phyloP scores from a whole-genome alignment of 2,797 vertebrate species.

The Mastacembelus armatus region DNA sequence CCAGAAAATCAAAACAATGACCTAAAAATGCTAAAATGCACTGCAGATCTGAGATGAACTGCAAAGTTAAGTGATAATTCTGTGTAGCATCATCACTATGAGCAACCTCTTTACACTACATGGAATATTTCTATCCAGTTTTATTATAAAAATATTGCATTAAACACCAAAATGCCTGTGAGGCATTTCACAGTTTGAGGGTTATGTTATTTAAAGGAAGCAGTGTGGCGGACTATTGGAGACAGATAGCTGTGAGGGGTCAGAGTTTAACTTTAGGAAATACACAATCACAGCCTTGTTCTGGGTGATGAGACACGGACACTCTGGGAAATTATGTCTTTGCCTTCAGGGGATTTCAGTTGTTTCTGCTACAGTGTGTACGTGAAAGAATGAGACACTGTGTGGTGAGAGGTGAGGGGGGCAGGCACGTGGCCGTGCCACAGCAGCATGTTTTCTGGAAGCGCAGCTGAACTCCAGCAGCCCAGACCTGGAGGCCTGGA shows the following conservation, averaged over 20 bases:
- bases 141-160: neutral
- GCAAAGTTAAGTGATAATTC: neutral
- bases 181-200: slow-evolving; percentile 19
- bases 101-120: slow-evolving; percentile 6
- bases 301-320: slow-evolving; percentile 60
- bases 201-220: slow-evolving; percentile 50
- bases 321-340: slow-evolving; percentile 59
- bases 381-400: neutral
- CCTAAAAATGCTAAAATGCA: neutral
- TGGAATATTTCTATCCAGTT: neutral
- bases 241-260: slow-evolving; percentile 64
- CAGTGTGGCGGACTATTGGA: slow-evolving; percentile 56
- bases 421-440: slow-evolving; percentile 25
- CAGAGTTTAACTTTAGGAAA: slow-evolving; percentile 78
- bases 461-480: slow-evolving; percentile 60
- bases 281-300: slow-evolving; percentile 72
- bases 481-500: slow-evolving; percentile 37
- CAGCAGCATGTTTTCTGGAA: slow-evolving; percentile 56
- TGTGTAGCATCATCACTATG: no score
- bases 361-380: slow-evolving; percentile 20
- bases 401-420: slow-evolving; percentile 11
- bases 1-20: neutral
- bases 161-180: slow-evolving; percentile 5
- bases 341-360: slow-evolving; percentile 48
- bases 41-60: neutral